These are phyloP conservation scores for Dryas iulia DNA, from an alignment of 1,140 invertebrate species.

Conservation along the genomic window DNA sequence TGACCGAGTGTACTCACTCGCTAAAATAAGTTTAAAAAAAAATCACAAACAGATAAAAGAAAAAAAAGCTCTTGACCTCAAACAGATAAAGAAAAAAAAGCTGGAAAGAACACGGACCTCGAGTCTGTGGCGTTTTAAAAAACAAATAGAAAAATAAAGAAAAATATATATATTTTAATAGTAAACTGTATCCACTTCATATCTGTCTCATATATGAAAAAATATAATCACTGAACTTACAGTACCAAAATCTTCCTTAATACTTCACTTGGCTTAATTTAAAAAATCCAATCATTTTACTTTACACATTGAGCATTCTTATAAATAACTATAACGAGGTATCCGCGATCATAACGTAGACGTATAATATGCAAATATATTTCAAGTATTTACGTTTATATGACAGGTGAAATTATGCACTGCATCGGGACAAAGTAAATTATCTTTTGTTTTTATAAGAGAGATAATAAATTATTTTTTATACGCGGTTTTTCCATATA, in stretches of 20 bases:
- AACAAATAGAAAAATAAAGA: too few species aligned
- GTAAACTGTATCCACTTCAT: too few species aligned
- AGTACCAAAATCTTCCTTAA: not conserved
- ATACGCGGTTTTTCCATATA: slow-evolving; percentile 59
- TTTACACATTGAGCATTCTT: not conserved
- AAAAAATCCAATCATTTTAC: not conserved
- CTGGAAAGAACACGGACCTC: too few species aligned
- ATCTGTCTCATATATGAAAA: too few species aligned
- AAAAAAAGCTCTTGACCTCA: too few species aligned
- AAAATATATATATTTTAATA: too few species aligned
- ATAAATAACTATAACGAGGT: slow-evolving; percentile 25
- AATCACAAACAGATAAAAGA: too few species aligned
- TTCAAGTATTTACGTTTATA: slow-evolving; percentile 19
- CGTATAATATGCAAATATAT: slow-evolving; percentile 24
- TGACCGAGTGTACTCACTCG: too few species aligned
- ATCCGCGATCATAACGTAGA: slow-evolving; percentile 3
- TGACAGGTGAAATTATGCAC: slow-evolving; percentile 32
- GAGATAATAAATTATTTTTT: slow-evolving; percentile 54
- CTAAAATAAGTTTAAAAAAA: too few species aligned
- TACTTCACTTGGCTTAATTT: not conserved
- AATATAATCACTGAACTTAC: not conserved
- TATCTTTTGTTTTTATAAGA: slow-evolving; percentile 41
- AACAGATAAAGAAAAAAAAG: too few species aligned
- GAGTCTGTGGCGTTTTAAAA: too few species aligned
- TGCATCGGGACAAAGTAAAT: slow-evolving; percentile 48